These are phyloP conservation scores for Oncorhynchus gorbuscha DNA, from an alignment of 2,113 vertebrate species.

Conservation along the genomic window DNA sequence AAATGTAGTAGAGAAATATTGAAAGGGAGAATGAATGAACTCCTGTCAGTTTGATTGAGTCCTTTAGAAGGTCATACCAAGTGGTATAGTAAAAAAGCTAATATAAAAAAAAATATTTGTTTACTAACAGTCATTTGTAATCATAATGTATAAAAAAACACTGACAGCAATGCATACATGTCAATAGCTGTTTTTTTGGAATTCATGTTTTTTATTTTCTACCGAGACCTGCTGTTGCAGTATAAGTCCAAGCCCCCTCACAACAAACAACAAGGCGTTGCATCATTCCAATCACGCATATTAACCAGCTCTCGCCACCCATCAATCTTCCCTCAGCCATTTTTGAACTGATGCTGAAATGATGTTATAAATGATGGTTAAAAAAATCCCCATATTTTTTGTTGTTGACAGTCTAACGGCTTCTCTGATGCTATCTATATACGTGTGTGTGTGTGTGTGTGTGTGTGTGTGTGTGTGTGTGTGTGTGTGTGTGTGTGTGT, in stretches of 20 bases:
- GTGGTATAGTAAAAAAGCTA: neutral
- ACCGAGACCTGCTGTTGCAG: constrained; percentile 24
- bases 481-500: too few relatives aligned
- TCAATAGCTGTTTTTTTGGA: constrained; percentile 44
- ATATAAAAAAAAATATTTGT: neutral
- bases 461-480: neutral
- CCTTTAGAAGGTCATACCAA: neutral
- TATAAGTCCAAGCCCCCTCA: constrained; percentile 27
- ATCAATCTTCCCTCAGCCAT: constrained; percentile 61
- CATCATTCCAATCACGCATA: constrained; percentile 62
- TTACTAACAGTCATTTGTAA: constrained; percentile 17
- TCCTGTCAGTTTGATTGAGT: neutral
- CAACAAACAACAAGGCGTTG: constrained; percentile 28
- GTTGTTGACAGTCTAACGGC: constrained; percentile 52
- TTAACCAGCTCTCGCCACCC: constrained; percentile 55
- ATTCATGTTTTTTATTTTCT: constrained; percentile 49
- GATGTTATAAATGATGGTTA: constrained; percentile 64
- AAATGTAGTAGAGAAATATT: neutral
- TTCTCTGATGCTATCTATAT: constrained; percentile 40
- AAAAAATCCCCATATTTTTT: constrained; percentile 43
- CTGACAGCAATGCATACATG: constrained; percentile 28
- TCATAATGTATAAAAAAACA: constrained; percentile 9
- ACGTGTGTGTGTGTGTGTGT: neutral
- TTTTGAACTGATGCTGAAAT: constrained; percentile 62
- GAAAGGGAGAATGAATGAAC: neutral